Base-by-base conservation (phyloP, 2,113 vertebrate species). In the Ctenomys sociabilis region DNA sequence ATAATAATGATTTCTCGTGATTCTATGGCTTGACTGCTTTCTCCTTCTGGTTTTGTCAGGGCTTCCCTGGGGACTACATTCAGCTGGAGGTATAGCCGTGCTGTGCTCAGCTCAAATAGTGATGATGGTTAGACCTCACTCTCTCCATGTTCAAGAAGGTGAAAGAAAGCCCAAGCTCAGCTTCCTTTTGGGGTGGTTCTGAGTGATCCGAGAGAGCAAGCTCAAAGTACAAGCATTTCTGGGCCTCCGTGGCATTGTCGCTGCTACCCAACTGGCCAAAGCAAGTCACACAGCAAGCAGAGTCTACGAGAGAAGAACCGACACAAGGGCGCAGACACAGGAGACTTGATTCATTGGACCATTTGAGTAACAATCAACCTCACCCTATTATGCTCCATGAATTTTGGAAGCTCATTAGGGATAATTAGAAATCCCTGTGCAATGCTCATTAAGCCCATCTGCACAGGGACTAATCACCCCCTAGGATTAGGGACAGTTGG, bases 341-440 rank as follows among this genome's bases (percentile, higher is more conserved):
- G 80, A 95, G 22, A 75, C 84, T 92, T 93, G 84, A 95, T 87
- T 96, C 96, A 92, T 12, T 40, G 94, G 91, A 40, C 82, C 87
- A 83, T 97, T 83, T 95, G 84, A 59, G 61, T 66, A 94, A 88
- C 87, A 68, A 73, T 66, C 95, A 93, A 5, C 82, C 89, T 96
- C 95, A 68, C 81, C 94, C 94, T 88, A 70, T 91, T 80, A 83
- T 54, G 66, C 66, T 73, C 52, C 90, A 91, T 91, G 90, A 96
- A 95, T 97, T 96, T 61, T 89, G 88, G 96, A 96, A 97, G 95
- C 94, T 96, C 84, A 96, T 97, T 95, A 97, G 73, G 52, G 88
- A 94, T 96, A 97, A 95, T 95, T 96, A 95, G 95, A 95, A 97
- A 94, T 92, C 92, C 73, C 77, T 32, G 73, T 73, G 43, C 45